Evolutionary conservation across 2,113 vertebrate species (phyloP).

Genomic region (Cinclus mexicanus): DNA sequence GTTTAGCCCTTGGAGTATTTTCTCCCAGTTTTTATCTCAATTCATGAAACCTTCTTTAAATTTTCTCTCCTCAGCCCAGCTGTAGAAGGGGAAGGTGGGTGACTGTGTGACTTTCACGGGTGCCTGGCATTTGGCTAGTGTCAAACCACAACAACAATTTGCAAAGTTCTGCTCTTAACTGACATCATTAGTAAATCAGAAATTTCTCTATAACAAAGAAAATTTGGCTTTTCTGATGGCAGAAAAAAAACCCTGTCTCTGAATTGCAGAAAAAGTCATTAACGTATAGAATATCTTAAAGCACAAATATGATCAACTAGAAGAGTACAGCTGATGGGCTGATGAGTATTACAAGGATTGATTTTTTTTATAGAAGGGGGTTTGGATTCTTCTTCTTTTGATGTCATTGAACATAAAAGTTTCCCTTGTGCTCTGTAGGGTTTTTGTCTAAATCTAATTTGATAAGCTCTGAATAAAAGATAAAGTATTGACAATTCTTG

Average conservation of each 20-base stretch:
- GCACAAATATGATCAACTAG: not conserved
- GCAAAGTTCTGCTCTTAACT: not conserved
- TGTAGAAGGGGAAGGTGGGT: no score
- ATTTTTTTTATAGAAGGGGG: fast-evolving
- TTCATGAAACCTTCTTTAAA: no score
- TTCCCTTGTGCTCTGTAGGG: not conserved
- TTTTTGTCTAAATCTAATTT: not conserved
- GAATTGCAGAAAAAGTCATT: not conserved
- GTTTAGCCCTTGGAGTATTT: no score
- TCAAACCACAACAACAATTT: not conserved
- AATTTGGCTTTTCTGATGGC: not conserved
- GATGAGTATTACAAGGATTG: not conserved
- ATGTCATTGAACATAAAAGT: not conserved
- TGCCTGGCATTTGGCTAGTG: not conserved
- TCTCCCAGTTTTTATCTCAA: no score
- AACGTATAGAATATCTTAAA: not conserved
- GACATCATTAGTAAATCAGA: not conserved
- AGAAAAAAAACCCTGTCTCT: not conserved
- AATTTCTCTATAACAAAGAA: not conserved
- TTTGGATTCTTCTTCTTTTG: not conserved
- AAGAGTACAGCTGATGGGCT: not conserved
- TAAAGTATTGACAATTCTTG: not conserved
- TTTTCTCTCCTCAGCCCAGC: no score
- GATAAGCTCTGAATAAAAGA: not conserved
- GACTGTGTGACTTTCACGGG: no score